phyloP scores from a whole-genome alignment of 2,888 invertebrate species.

The Cephus rjabovi region DNA sequence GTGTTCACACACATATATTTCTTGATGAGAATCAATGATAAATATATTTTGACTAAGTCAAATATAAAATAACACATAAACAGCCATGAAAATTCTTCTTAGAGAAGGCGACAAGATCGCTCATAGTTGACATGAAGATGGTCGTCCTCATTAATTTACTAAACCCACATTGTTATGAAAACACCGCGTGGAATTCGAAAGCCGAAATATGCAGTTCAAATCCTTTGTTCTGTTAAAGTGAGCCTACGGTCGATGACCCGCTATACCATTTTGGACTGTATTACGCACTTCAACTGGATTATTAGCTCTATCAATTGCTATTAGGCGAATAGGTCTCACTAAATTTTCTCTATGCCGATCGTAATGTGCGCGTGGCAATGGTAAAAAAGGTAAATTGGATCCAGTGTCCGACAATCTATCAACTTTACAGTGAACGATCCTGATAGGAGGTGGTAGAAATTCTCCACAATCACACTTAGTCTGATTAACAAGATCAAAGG shows the following conservation, averaged over 20 bases:
- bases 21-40: not conserved
- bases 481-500: conserved; percentile 44
- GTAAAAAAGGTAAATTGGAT: conserved; percentile 19
- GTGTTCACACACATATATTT: not conserved
- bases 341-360: conserved; percentile 4
- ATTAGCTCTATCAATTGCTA: not conserved
- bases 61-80: not conserved
- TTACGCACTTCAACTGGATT: not conserved
- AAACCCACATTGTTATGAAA: not conserved
- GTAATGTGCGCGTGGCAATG: conserved; percentile 15
- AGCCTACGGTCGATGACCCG: not conserved
- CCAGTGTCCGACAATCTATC: conserved; percentile 30
- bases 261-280: not conserved
- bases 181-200: not conserved
- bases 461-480: conserved; percentile 46
- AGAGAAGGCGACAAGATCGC: not conserved
- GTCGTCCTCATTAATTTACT: not conserved
- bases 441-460: conserved; percentile 42
- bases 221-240: not conserved
- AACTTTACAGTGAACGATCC: conserved; percentile 45
- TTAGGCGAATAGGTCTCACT: not conserved
- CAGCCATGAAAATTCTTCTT: not conserved
- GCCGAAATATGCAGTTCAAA: not conserved
- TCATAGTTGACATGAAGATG: not conserved
- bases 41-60: not conserved